Evolutionary conservation across 2,888 invertebrate species (phyloP).

Genomic region (Lithophane leautieri): DNA sequence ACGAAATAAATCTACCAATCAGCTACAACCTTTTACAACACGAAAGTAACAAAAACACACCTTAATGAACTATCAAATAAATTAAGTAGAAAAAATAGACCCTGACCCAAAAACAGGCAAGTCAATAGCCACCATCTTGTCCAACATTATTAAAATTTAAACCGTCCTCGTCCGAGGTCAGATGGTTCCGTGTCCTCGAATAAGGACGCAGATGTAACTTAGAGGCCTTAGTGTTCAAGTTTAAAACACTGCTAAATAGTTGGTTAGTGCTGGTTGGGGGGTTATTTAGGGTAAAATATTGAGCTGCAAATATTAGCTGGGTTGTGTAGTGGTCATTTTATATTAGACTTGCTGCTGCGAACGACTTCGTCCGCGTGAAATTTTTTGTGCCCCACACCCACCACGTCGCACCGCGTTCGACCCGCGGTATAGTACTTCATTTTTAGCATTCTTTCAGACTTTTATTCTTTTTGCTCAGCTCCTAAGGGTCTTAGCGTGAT

Average conservation of each 20-base stretch:
- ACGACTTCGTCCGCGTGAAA: too few species aligned
- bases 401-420: too few species aligned
- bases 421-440: too few species aligned
- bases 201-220: conserved; percentile 53
- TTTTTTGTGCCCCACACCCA: too few species aligned
- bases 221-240: conserved; percentile 44
- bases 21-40: not conserved
- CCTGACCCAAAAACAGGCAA: conserved; percentile 21
- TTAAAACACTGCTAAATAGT: conserved; percentile 63
- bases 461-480: too few species aligned
- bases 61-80: conserved; percentile 30
- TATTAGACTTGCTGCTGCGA: not conserved
- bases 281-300: conserved; percentile 28
- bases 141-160: conserved; percentile 42
- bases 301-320: not conserved
- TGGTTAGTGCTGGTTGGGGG: conserved; percentile 29
- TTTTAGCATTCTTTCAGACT: too few species aligned
- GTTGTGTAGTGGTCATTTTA: not conserved
- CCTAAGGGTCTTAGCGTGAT: too few species aligned
- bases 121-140: conserved; percentile 25
- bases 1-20: not conserved
- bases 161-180: conserved; percentile 16
- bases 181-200: conserved; percentile 34
- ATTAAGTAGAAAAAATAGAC: conserved; percentile 9
- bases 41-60: conserved; percentile 12